These are phyloP conservation scores for Timandra comae DNA, from an alignment of 2,888 invertebrate genomes.

Conservation along the genomic window DNA sequence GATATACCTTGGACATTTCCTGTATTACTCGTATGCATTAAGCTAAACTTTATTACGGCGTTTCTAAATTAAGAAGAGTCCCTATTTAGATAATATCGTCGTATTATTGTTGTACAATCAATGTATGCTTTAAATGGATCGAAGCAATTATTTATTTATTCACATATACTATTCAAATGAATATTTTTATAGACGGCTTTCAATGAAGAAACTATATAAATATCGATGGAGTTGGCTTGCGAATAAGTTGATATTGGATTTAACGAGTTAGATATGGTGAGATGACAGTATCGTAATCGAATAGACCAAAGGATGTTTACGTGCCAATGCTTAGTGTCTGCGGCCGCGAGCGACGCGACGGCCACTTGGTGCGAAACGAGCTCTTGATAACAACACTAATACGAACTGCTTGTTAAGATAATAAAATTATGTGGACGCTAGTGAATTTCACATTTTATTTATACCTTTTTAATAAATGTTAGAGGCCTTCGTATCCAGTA, in stretches of 20 bases:
- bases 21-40: slow-evolving; percentile 61
- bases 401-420: slow-evolving; percentile 22
- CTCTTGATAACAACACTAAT: slow-evolving; percentile 35
- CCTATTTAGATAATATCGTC: slow-evolving; percentile 51
- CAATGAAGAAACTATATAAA: slow-evolving; percentile 34
- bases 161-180: too few relatives aligned
- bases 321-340: slow-evolving; percentile 18
- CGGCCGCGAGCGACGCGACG: slow-evolving; percentile 13
- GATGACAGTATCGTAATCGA: slow-evolving; percentile 32
- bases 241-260: slow-evolving; percentile 13
- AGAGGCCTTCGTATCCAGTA: too few relatives aligned
- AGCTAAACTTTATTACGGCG: slow-evolving; percentile 53
- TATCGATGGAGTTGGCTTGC: slow-evolving; percentile 7
- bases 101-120: slow-evolving; percentile 35
- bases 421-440: too few relatives aligned
- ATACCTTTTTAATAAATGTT: too few relatives aligned
- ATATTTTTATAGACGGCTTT: too few relatives aligned
- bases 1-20: slow-evolving; percentile 65
- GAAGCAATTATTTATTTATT: too few relatives aligned
- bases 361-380: slow-evolving; percentile 29
- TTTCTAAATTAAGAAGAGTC: slow-evolving; percentile 61
- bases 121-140: too few relatives aligned
- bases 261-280: slow-evolving; percentile 3
- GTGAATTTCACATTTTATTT: too few relatives aligned
- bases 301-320: slow-evolving; percentile 31